Conservation (phyloP, 2,888 invertebrate species). For the Hypercompe scribonia region DNA sequence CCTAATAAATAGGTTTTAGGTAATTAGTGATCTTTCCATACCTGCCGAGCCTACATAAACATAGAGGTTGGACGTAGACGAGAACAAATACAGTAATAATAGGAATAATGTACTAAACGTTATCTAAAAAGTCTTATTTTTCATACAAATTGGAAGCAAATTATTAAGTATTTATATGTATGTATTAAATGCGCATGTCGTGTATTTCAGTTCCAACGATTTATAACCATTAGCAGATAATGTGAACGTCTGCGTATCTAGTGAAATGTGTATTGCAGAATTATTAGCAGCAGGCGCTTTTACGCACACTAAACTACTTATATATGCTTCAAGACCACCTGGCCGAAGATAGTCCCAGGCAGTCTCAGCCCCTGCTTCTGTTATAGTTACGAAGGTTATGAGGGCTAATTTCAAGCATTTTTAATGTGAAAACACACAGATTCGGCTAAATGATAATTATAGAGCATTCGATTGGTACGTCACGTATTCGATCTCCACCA, state of each 20-base stretch:
- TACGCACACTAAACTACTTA: background rate
- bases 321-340: background rate
- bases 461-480: background rate
- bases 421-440: too few relatives aligned
- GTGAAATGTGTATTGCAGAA: background rate
- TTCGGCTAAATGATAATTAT: too few relatives aligned
- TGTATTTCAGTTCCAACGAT: background rate
- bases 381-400: background rate
- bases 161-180: background rate
- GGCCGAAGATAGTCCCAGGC: background rate
- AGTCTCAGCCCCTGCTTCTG: background rate
- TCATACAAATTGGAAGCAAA: background rate
- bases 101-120: too few relatives aligned
- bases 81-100: too few relatives aligned
- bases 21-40: background rate
- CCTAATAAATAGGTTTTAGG: background rate
- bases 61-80: too few relatives aligned
- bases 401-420: background rate
- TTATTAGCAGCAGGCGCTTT: background rate
- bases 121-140: background rate
- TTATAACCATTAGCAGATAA: background rate
- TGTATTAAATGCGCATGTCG: too few relatives aligned
- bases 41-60: too few relatives aligned
- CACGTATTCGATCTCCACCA: background rate
- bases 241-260: background rate